These are phyloP conservation scores for Andrena flavipes DNA, from an alignment of 2,888 invertebrate species.

Conservation along the genomic window DNA sequence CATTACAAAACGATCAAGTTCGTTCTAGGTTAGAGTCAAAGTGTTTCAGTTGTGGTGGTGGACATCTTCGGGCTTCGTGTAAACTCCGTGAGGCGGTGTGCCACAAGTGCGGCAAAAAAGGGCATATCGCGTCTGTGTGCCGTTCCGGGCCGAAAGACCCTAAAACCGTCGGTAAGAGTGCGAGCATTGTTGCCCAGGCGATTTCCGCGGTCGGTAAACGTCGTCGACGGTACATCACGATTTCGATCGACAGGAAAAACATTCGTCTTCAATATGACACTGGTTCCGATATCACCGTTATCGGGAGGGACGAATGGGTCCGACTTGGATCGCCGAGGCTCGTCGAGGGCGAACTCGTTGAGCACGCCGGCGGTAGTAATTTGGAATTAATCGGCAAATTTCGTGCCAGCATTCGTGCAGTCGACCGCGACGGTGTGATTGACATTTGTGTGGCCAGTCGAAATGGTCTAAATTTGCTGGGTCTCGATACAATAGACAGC, in stretches of 20 bases:
- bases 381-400: neutral
- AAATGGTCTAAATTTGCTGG: neutral
- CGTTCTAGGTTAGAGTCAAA: neutral
- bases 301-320: neutral
- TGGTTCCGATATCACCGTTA: slow-evolving; percentile 4
- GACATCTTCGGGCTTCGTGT: neutral
- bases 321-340: neutral
- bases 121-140: neutral
- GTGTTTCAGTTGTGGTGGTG: slow-evolving; percentile 10
- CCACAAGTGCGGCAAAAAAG: neutral
- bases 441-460: slow-evolving; percentile 5
- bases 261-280: neutral
- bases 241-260: neutral
- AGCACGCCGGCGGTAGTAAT: neutral
- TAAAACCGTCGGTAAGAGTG: neutral
- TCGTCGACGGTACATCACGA: neutral
- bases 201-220: neutral
- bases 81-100: slow-evolving; percentile 7
- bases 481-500: neutral
- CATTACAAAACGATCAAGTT: neutral
- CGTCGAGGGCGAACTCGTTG: neutral
- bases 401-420: neutral
- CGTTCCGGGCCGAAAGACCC: neutral
- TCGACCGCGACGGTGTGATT: neutral
- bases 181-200: neutral